Base-by-base conservation (phyloP, 2,113 vertebrate genomes). In the Symphodus melops region DNA sequence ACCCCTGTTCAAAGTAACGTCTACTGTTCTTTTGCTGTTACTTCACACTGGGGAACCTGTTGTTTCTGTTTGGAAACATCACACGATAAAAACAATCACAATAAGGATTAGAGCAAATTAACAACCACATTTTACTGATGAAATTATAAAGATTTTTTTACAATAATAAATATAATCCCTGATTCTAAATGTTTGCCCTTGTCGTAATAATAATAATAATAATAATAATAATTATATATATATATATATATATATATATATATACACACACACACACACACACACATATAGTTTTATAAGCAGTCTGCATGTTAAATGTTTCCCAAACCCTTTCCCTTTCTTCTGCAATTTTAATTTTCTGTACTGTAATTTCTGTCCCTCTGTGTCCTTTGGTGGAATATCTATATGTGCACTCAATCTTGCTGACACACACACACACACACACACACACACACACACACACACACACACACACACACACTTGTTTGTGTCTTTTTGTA, bases 401-500 rank as follows among this genome's bases (percentile, higher is more conserved):
- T 60, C 42, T 19, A 16, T 44, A 61, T 28, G 20, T 66, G 41
- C 54, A 59, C 54, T 58, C 39, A 68, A 61, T 76, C 49, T 63
- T 33, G 14, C 36, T 79, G 12, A 74, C 36, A 56, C 17, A 37
- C 44, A 60, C 48, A 13, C 1, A 57, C 44, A 70, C 53, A 46
- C 19, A 53, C 20, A 75, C n/a, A 36, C 44, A 54, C 48, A 13
- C 1, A 57, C 44, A 70, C 53, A 46, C 19, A 48, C 20, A 75
- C n/a, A 53, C n/a, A 77, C 21, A 72, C 36, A 60, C 64, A 68
- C 5, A 53, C 25, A 55, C 37, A 42, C 39, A 59, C 20, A 63
- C 6, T 7, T 41, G 36, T 46, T 57, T 84, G 59, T 84, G 59
- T 70, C 16, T 76, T 72, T 84, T 37, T 81, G 69, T 84, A 63